phyloP scores from a whole-genome alignment of 2,113 vertebrate genomes.

The Crotalus horridus region DNA sequence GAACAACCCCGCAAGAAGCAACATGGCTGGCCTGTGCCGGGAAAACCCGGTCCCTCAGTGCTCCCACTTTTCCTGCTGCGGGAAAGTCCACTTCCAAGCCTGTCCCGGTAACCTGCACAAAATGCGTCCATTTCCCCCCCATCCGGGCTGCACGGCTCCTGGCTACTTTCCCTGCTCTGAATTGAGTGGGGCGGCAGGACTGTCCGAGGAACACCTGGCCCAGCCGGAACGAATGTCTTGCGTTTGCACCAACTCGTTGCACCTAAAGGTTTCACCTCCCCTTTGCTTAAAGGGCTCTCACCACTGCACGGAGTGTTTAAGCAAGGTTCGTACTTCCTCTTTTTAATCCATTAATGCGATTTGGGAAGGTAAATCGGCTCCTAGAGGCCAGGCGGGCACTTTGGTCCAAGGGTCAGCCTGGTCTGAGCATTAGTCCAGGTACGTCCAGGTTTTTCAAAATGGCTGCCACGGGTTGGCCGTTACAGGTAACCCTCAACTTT shows the following conservation, averaged over 20 bases:
- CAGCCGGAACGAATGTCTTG: constrained; percentile 77
- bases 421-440: too few relatives aligned
- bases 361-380: rapidly evolving
- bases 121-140: constrained; percentile 70
- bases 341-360: rapidly evolving
- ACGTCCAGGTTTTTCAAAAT: neutral
- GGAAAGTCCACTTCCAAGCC: constrained; percentile 76
- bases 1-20: constrained; percentile 66
- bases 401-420: too few relatives aligned
- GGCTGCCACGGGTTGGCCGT: neutral
- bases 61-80: constrained; percentile 81
- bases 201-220: constrained; percentile 71
- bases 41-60: constrained; percentile 72
- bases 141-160: constrained; percentile 73
- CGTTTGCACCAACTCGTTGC: constrained; percentile 85
- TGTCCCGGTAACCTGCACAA: constrained; percentile 69
- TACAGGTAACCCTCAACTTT: neutral
- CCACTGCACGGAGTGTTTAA: constrained; percentile 88
- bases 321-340: constrained; percentile 84
- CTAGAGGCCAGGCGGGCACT: neutral
- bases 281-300: constrained; percentile 87
- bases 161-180: constrained; percentile 82
- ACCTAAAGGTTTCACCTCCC: constrained; percentile 82
- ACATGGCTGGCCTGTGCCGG: constrained; percentile 69
- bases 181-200: constrained; percentile 73